Base-by-base conservation (phyloP, 2,113 vertebrate species). In the Vulpes vulpes region DNA sequence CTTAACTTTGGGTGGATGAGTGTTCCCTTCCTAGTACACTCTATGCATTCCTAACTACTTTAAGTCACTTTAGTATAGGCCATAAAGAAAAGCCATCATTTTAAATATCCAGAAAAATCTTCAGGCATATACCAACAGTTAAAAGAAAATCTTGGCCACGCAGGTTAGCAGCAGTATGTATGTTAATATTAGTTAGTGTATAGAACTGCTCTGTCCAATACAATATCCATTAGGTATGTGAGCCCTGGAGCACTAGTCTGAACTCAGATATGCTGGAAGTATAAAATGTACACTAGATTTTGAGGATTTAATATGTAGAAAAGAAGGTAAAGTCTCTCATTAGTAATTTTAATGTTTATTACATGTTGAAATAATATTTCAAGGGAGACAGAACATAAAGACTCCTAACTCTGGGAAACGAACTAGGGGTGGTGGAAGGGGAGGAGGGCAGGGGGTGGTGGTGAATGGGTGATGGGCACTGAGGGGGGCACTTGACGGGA, bases 331-430 rank as follows among this genome's bases (percentile, higher is more conserved):
- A 57, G 57, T 71, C 65, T 32, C 64, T 84, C 49, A 49, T 81
- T 49, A 30, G 15, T 92, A 71, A 79, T 59, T 91, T 95, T 92
- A 43, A 85, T 65, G n/a, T 95, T 87, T 79, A 76, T 69, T 89
- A 15, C 17, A 22, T 91, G 38, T 43, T 78, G 22, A 94, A 96
- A 67, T 78, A 93, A 81, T 43, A 43, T 43, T 43, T 43, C 43
- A 43, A 43, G 43, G 43, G 43, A 43, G 43, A 43, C 43, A 43
- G 43, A 43, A 43, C 43, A 43, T 43, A 43, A 43, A 43, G 43
- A 43, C 43, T 43, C 43, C 43, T 43, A 43, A 43, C 43, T 43
- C 43, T 43, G 43, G 7, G 43, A 7, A 43, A 43, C 0, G 43
- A 43, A 43, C 43, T 43, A 43, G 43, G 43, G 43, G 43, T 43